These are phyloP conservation scores for Euthynnus affinis DNA, from an alignment of 2,797 vertebrate genomes.

Conservation along the genomic window DNA sequence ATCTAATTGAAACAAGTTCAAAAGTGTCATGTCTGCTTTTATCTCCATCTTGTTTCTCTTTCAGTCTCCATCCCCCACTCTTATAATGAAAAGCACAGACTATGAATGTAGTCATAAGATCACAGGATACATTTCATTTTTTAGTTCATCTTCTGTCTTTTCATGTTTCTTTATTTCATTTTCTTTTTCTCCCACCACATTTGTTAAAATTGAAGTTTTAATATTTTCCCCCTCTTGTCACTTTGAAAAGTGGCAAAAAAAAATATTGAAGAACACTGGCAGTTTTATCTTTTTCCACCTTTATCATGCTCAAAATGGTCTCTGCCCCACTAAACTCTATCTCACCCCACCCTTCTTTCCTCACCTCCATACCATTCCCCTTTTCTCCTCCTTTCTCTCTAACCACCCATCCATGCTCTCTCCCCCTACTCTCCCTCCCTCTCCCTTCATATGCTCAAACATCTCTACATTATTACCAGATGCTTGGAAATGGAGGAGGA, in stretches of 20 bases:
- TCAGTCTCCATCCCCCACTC: conserved; percentile 28
- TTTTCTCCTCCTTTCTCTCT: conserved; percentile 1
- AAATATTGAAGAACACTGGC: not conserved
- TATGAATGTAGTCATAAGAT: conserved; percentile 42
- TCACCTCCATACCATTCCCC: conserved; percentile 22
- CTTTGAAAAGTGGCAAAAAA: conserved; percentile 16
- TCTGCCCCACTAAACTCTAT: conserved; percentile 28
- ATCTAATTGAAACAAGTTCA: conserved; percentile 67
- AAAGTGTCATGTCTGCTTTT: conserved; percentile 53
- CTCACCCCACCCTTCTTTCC: conserved; percentile 38
- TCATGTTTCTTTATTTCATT: not conserved
- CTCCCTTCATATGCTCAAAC: conserved; percentile 18
- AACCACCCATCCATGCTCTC: conserved; percentile 15
- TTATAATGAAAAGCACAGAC: conserved; percentile 45
- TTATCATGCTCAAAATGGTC: conserved; percentile 31
- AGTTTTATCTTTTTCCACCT: conserved; percentile 18
- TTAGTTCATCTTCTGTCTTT: conserved; percentile 28
- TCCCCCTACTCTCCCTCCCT: not conserved
- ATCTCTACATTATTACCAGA: conserved; percentile 56
- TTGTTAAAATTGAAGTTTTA: not conserved
- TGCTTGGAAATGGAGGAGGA: conserved; percentile 58
- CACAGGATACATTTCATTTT: conserved; percentile 56
- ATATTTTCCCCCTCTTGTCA: not conserved
- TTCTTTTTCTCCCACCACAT: conserved; percentile 4
- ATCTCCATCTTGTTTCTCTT: conserved; percentile 42